These are phyloP conservation scores for Triplophysa siluroides DNA, from an alignment of 2,113 vertebrate species.

Conservation along the genomic window DNA sequence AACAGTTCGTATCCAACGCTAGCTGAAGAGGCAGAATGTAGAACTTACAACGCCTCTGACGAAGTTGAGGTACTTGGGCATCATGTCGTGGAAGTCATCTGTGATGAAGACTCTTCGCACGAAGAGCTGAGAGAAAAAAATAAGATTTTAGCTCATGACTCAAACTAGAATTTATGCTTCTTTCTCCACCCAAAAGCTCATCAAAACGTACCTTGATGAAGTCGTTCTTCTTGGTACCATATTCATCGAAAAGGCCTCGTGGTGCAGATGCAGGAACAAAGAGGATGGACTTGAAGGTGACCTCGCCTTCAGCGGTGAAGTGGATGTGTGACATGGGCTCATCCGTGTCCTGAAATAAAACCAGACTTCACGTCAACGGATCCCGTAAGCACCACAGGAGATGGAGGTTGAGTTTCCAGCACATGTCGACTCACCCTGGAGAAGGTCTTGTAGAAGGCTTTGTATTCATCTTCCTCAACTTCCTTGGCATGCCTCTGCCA, in stretches of 20 bases:
- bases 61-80: conserved; percentile 98
- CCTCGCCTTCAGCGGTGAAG: conserved; percentile 97
- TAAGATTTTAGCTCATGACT: neutral
- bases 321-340: conserved; percentile 93
- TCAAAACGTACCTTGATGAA: conserved; percentile 86
- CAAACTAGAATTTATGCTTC: neutral
- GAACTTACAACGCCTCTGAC: conserved; percentile 94
- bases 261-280: conserved; percentile 93
- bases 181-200: neutral
- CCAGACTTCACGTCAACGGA: neutral
- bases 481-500: conserved; percentile 97
- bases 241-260: conserved; percentile 95
- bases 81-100: conserved; percentile 99
- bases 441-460: conserved; percentile 93
- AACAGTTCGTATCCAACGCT: neutral
- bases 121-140: conserved; percentile 79
- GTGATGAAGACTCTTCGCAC: conserved; percentile 98
- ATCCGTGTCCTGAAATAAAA: conserved; percentile 82
- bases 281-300: conserved; percentile 97
- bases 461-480: conserved; percentile 97
- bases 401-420: neutral
- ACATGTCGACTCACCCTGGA: conserved; percentile 48
- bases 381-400: neutral
- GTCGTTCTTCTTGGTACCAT: conserved; percentile 97
- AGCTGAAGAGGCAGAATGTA: neutral